Conservation (phyloP, 2,888 invertebrate species). For the Ectobius pallidus region DNA sequence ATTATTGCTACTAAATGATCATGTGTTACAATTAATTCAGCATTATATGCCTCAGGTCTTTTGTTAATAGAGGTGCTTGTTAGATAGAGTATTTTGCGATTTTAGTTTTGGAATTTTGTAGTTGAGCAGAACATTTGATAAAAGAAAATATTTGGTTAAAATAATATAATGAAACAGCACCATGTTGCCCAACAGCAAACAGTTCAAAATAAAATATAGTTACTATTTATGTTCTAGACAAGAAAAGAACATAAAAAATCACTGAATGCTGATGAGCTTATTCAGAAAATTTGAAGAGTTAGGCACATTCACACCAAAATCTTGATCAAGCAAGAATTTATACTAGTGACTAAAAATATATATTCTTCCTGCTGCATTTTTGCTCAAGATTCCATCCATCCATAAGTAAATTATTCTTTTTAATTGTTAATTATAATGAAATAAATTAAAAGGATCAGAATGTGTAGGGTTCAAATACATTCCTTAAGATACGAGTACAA, state of each 20-base stretch:
- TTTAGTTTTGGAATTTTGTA: too few species aligned
- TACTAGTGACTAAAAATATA: constrained; percentile 24
- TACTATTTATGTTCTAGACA: constrained; percentile 3
- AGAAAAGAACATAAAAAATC: background rate
- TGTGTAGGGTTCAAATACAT: constrained; percentile 32
- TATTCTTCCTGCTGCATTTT: constrained; percentile 41
- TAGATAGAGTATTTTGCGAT: too few species aligned
- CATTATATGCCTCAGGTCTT: too few species aligned
- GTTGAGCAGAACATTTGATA: too few species aligned
- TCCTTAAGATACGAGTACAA: constrained; percentile 34
- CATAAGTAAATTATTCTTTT: constrained; percentile 39
- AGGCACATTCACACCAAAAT: constrained; percentile 29
- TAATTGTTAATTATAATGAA: constrained; percentile 30
- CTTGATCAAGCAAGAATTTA: constrained; percentile 26
- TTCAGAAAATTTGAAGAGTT: constrained; percentile 19
- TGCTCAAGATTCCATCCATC: constrained; percentile 43
- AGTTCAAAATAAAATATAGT: constrained; percentile 4
- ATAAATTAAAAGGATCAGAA: constrained; percentile 19
- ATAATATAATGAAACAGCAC: too few species aligned
- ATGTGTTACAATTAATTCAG: too few species aligned
- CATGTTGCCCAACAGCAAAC: constrained; percentile 26
- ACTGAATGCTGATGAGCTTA: constrained; percentile 24
- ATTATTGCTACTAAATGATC: too few species aligned
- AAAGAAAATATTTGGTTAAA: too few species aligned
- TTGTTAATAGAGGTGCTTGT: too few species aligned